phyloP scores from a whole-genome alignment of 2,888 invertebrate genomes.

The Drosophila conformis region DNA sequence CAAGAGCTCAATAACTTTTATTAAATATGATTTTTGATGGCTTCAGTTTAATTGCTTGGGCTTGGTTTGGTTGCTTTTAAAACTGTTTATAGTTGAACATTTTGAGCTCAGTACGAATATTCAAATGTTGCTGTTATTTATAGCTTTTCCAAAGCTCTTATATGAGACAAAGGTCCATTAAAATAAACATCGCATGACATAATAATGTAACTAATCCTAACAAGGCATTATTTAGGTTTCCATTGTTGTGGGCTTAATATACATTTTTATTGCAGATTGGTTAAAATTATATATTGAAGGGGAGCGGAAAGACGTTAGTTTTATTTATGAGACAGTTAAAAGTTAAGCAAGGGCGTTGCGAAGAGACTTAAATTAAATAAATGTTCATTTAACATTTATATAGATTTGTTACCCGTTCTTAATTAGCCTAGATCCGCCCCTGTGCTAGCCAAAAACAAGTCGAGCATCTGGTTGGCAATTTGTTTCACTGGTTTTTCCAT shows the following conservation, averaged over 20 bases:
- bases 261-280: conserved; percentile 56
- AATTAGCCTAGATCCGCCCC: neutral
- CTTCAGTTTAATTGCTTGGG: neutral
- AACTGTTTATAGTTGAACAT: neutral
- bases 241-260: conserved; percentile 57
- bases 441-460: conserved; percentile 31
- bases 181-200: conserved; percentile 7
- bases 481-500: conserved; percentile 40
- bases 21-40: neutral
- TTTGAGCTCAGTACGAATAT: neutral
- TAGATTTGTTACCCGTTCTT: neutral
- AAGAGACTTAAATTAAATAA: neutral
- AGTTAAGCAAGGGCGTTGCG: conserved; percentile 30
- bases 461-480: conserved; percentile 45
- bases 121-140: conserved; percentile 19
- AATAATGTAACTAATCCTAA: conserved; percentile 17
- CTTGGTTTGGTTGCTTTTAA: too few species aligned
- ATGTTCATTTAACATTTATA: neutral
- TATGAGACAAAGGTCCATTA: neutral
- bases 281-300: conserved; percentile 51
- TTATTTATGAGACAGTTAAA: conserved; percentile 43
- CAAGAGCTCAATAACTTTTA: neutral
- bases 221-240: conserved; percentile 13
- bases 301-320: conserved; percentile 34
- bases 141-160: conserved; percentile 4